phyloP scores from a whole-genome alignment of 2,113 vertebrate species.

The Dolichallabes microphthalmus region DNA sequence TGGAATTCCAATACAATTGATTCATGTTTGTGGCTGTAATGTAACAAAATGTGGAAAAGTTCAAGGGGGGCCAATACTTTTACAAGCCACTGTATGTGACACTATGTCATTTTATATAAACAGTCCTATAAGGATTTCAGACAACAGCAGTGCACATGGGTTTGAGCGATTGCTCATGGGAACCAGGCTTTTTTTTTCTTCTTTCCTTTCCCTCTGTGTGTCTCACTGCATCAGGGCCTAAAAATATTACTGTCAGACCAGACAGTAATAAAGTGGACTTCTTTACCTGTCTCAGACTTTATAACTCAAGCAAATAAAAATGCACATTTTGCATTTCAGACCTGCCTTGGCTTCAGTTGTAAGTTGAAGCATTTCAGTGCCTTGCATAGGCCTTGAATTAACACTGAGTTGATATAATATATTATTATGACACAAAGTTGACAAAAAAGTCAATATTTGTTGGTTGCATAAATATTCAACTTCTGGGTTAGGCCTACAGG shows the following conservation, averaged over 20 bases:
- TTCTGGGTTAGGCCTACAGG: not conserved
- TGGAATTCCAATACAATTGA: no score
- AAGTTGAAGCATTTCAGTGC: not conserved
- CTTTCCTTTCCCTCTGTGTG: slow-evolving; percentile 44
- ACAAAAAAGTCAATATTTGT: not conserved
- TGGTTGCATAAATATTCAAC: not conserved
- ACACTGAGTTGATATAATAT: not conserved
- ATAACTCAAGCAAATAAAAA: slow-evolving; percentile 38
- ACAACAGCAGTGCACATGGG: not conserved
- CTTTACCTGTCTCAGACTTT: slow-evolving; percentile 47
- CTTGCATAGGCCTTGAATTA: not conserved
- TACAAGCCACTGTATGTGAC: no score
- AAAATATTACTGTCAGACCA: slow-evolving; percentile 60
- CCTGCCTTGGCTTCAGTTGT: not conserved
- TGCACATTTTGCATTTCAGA: not conserved
- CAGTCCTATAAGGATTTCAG: not conserved
- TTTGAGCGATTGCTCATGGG: not conserved
- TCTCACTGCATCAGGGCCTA: slow-evolving; percentile 55
- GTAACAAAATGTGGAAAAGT: no score
- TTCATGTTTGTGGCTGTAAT: no score
- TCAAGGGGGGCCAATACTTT: no score
- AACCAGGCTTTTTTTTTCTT: slow-evolving; percentile 16
- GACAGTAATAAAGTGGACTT: slow-evolving; percentile 48
- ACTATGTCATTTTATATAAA: not conserved
- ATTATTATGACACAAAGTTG: not conserved